Evolutionary conservation across 2,113 vertebrate genomes (phyloP).

Genomic region (Danionella cerebrum): DNA sequence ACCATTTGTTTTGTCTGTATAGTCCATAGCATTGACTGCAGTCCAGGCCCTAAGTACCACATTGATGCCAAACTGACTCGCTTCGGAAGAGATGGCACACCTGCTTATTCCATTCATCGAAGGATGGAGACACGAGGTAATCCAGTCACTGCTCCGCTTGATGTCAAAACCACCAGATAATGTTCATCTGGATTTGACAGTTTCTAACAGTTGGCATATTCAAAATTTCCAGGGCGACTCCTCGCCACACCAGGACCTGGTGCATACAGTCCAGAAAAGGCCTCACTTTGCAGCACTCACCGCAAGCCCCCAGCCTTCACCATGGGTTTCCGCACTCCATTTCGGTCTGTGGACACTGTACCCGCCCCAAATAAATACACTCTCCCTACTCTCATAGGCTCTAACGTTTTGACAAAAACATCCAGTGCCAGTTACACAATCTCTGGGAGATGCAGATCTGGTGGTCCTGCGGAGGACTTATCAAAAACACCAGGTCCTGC

Average conservation of each 20-base stretch:
- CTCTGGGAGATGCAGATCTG: conserved; percentile 46
- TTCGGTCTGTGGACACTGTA: conserved; percentile 52
- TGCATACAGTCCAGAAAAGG: conserved; percentile 72
- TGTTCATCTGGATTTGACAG: neutral
- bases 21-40: conserved; percentile 67
- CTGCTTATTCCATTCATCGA: conserved; percentile 73
- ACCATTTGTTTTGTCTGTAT: neutral
- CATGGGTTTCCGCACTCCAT: conserved; percentile 66
- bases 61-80: conserved; percentile 74
- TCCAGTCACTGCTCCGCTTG: conserved; percentile 29
- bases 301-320: conserved; percentile 68
- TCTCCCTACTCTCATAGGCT: conserved; percentile 72
- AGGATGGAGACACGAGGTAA: conserved; percentile 62
- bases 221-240: conserved; percentile 35
- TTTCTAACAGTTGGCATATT: neutral
- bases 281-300: conserved; percentile 55
- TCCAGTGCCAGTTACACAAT: conserved; percentile 71
- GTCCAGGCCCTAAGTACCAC: conserved; percentile 75
- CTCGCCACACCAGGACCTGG: conserved; percentile 73
- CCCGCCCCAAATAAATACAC: conserved; percentile 76
- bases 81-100: conserved; percentile 69
- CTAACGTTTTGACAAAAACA: conserved; percentile 61
- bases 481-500: conserved; percentile 70
- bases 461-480: conserved; percentile 62
- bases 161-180: conserved; percentile 4